Evolutionary conservation across 1,140 invertebrate species (phyloP).

Genomic region (Bilobella aurantiaca): DNA sequence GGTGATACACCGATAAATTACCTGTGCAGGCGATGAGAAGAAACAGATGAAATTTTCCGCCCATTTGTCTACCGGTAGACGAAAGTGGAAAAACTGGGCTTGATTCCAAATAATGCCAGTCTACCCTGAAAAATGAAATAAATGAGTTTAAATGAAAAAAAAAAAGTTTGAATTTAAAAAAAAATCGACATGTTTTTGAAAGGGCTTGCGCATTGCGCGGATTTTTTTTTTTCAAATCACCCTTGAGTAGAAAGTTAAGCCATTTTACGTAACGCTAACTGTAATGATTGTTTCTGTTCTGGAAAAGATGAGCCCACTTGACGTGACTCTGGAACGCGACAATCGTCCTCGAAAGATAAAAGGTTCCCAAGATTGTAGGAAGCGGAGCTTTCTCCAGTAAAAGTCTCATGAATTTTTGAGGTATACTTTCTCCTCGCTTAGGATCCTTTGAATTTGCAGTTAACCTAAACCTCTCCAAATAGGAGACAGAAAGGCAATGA

Average conservation of each 20-base stretch:
- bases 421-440: neutral
- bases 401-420: neutral
- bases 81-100: no score
- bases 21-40: neutral
- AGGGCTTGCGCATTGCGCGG: no score
- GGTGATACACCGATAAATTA: neutral
- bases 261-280: no score
- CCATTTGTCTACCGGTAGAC: neutral
- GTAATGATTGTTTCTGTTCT: no score
- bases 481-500: neutral
- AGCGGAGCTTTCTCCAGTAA: neutral
- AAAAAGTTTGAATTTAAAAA: no score
- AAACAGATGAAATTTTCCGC: neutral
- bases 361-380: neutral
- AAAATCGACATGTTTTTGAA: no score
- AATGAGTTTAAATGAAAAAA: no score
- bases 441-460: neutral
- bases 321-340: neutral
- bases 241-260: no score
- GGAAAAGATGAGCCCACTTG: no score
- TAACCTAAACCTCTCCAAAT: neutral
- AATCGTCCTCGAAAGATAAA: neutral
- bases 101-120: neutral
- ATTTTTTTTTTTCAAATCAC: no score
- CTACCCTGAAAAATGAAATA: neutral